Conservation (phyloP, 2,113 vertebrate species). For the Xiphophorus hellerii region DNA sequence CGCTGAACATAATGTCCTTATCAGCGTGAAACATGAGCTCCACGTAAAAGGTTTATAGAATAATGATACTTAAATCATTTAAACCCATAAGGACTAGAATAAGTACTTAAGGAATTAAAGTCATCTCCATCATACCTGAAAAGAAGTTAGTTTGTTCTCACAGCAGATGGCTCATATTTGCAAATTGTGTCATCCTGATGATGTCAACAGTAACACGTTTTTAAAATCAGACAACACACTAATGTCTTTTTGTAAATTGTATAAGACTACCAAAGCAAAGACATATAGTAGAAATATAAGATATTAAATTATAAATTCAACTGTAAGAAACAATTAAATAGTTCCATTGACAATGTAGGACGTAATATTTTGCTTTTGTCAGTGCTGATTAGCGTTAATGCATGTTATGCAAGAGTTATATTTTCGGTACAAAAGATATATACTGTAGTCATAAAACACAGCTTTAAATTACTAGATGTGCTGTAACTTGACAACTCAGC, state of each 20-base stretch:
- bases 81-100: background rate
- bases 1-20: background rate
- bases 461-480: background rate
- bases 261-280: background rate
- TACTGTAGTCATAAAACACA: too few species aligned
- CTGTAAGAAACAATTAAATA: background rate
- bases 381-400: too few species aligned
- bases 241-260: background rate
- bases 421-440: too few species aligned
- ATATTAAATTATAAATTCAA: background rate
- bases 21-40: background rate
- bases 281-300: background rate
- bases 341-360: background rate
- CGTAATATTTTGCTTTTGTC: too few species aligned
- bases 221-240: background rate
- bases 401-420: too few species aligned
- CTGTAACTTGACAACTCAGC: background rate
- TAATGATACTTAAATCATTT: background rate
- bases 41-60: background rate
- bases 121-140: background rate
- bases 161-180: background rate
- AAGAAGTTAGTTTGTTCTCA: conserved; percentile 11
- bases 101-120: conserved; percentile 11
- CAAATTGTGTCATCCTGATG: background rate
- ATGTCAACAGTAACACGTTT: background rate